phyloP scores from a whole-genome alignment of 1,140 invertebrate species.

The Centruroides vittatus region DNA sequence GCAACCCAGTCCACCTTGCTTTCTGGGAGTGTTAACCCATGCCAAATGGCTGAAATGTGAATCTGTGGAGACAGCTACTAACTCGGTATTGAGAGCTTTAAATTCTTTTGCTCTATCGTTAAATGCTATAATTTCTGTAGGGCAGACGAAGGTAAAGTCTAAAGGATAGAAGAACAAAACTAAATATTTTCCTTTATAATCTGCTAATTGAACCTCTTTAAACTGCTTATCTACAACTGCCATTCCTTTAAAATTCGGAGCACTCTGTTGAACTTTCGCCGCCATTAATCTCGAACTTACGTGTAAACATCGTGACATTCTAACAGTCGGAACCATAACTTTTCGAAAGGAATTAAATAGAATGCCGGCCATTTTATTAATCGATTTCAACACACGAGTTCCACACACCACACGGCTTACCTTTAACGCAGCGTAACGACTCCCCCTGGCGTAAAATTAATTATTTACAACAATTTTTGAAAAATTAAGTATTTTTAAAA shows the following conservation, averaged over 20 bases:
- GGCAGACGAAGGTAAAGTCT: constrained; percentile 75
- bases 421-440: no score
- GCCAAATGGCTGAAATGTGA: constrained; percentile 75
- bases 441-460: no score
- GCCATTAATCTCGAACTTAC: constrained; percentile 1
- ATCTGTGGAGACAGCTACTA: constrained; percentile 67
- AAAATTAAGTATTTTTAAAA: no score
- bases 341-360: no score
- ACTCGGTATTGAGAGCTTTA: constrained; percentile 41
- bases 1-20: constrained; percentile 66
- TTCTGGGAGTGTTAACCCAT: constrained; percentile 31
- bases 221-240: constrained; percentile 43
- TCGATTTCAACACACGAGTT: no score
- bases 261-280: constrained; percentile 28
- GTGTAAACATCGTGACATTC: no score
- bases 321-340: no score
- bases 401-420: no score
- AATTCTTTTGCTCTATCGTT: constrained; percentile 64
- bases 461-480: no score
- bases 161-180: constrained; percentile 48
- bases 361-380: no score
- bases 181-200: constrained; percentile 45
- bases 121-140: constrained; percentile 80
- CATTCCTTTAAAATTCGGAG: constrained; percentile 39
- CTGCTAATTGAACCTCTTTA: constrained; percentile 38